Evolutionary conservation across 2,113 vertebrate genomes (phyloP), one percentile per base, ranked within the genome.

Genomic region (Neogobius melanostomus): DNA sequence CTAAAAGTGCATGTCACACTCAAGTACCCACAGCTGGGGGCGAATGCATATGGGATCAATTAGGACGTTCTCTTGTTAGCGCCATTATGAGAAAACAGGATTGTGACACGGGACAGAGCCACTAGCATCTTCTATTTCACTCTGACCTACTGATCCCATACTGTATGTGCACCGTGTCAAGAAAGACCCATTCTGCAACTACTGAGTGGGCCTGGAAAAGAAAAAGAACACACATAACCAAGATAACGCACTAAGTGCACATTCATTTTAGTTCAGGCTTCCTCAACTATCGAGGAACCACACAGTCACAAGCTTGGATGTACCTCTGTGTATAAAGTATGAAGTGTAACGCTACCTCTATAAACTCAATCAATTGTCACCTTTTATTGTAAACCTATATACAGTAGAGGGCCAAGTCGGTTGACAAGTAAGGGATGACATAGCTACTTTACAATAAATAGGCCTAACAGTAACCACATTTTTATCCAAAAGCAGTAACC

Each of bases 81-180:
- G 45, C 86, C 82, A 82, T 76, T 78, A 87, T 14, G 66, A 71
- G 49, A 71, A 17, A 65, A 54, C 52, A 16, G 67, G 57, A 68
- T 57, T 48, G 47, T 49, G 78, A 80, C 69, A 64, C 36, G 45
- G 36, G 21, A 68, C 42, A 48, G 47, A 17, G 63, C 48, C 80
- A 86, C 85, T 89, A 79, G 69, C 69, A 80, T 74, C 79, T 89
- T 69, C 71, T 6, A 72, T 88, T 90, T 90, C 87, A 83, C 81
- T 2, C 0, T 77, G 56, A 77, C 74, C 73, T 56, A 52, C 44
- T 73, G 69, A 72, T 62, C 67, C 66, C 44, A 57, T 57, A 69
- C 57, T 45, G 70, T 59, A 21, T 42, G 28, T 36, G 28, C 28
- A 36, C 59, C 69, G 12, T 43, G 36, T 12, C 42, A 10, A 62